A percentile compares a stretch with the other conserved stretches of the same genome.
phyloP scores from a whole-genome alignment of 2,113 vertebrate genomes.

The Erpornis zantholeuca region DNA sequence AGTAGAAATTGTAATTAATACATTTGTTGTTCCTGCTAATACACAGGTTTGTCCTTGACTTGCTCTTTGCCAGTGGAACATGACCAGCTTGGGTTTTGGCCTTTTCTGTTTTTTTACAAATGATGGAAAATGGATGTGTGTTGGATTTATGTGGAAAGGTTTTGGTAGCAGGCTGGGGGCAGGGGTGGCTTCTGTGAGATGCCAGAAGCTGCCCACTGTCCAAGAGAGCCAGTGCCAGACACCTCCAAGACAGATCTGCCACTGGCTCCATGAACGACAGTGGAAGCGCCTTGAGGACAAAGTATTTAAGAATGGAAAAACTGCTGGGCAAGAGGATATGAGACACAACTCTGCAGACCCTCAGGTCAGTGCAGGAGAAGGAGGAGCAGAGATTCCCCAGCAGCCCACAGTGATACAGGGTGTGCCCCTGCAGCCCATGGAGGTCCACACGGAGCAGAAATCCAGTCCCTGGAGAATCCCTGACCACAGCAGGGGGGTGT shows the following conservation, averaged over 20 bases:
- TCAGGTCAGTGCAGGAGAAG: not conserved
- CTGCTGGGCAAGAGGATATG: not conserved
- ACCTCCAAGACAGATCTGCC: not conserved
- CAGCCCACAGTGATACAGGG: not conserved
- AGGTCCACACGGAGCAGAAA: not conserved
- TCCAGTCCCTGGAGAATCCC: not conserved
- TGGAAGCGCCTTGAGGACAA: rapidly evolving
- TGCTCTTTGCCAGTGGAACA: not conserved
- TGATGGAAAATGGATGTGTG: not conserved
- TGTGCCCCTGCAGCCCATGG: not conserved
- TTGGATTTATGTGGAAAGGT: not conserved
- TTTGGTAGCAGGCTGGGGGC: not conserved
- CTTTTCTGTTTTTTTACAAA: not conserved
- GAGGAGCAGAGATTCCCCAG: not conserved
- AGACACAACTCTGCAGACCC: not conserved
- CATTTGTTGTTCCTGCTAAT: not conserved
- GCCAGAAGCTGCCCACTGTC: not conserved
- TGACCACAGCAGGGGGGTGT: not conserved
- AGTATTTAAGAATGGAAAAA: not conserved
- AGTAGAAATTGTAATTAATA: not conserved
- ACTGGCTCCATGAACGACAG: rapidly evolving
- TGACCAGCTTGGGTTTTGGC: not conserved
- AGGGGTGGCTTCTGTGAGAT: not conserved
- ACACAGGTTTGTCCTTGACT: not conserved
- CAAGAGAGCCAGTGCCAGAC: not conserved